Evolutionary conservation across 2,113 vertebrate species (phyloP), one percentile per base, ranked within the genome.

Genomic region (Synchiropus splendidus): DNA sequence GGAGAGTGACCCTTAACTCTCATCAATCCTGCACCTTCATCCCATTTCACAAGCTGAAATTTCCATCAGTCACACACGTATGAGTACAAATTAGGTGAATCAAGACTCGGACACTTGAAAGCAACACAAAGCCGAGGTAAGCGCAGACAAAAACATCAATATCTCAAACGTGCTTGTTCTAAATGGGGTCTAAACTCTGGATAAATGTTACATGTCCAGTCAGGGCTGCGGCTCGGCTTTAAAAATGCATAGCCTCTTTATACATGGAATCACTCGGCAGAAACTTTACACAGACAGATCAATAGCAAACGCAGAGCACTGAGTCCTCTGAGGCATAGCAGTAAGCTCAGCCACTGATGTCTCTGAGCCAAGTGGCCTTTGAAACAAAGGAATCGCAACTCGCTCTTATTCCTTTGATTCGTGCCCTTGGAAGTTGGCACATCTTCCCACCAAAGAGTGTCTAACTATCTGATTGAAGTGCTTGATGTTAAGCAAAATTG

Each of bases 241-340:
- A 72, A 71, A 65, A 80, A 78, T 58, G 64, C 66, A 78, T 61
- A 39, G 54, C 52, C 58, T 67, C 66, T 77, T 77, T 72, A 67
- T 44, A 70, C 39, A 49, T 32, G 16, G 63, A 81, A 78, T 79
- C 74, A 70, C 55, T 79, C 67, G 58, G 54, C 58, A 67, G 67
- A 68, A 81, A 79, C 81, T 80, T 79, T 79, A 64, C 73, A 74
- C 76, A 74, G 63, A 79, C 72, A 70, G 75, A 83, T 86, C 82
- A 79, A 83, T 83, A 83, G 60, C 42, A 54, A 27, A 39, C 45
- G 58, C 69, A 32, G 12, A 58, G 67, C 65, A 38, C 41, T 30
- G 61, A 65, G 70, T 74, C 64, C 72, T 75, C 66, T 42, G 35
- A 79, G 65, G 69, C 64, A 63, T 60, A 58, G 67, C 70, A 77